phyloP scores from a whole-genome alignment of 2,888 invertebrate species.

The Drosophila neotestacea region DNA sequence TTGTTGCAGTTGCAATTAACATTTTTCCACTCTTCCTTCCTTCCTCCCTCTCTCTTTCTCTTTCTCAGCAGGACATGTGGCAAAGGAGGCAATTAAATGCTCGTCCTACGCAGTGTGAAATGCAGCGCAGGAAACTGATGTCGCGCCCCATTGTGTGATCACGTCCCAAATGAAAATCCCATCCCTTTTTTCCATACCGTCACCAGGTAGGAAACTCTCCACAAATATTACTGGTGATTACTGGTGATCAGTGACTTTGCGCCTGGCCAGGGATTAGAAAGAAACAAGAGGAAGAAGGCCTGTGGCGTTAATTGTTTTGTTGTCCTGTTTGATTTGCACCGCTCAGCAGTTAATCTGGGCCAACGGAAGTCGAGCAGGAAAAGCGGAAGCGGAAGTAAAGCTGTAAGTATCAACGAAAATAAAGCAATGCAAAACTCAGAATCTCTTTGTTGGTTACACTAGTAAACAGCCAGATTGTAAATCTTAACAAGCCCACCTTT shows the following conservation, averaged over 20 bases:
- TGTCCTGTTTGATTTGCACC: slow-evolving; percentile 66
- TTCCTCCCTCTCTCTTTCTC: slow-evolving; percentile 13
- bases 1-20: slow-evolving; percentile 53
- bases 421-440: slow-evolving; percentile 29
- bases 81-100: slow-evolving; percentile 70
- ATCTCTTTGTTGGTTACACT: background rate
- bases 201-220: background rate
- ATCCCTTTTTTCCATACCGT: background rate
- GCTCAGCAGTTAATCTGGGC: slow-evolving; percentile 71
- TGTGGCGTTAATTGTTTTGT: slow-evolving; percentile 75
- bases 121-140: slow-evolving; percentile 61
- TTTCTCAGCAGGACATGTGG: slow-evolving; percentile 73
- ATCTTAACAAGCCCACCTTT: too few relatives aligned
- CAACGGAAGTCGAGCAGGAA: slow-evolving; percentile 45
- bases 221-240: slow-evolving; percentile 50
- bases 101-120: slow-evolving; percentile 68
- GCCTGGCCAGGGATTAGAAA: slow-evolving; percentile 26
- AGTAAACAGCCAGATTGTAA: too few relatives aligned
- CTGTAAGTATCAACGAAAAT: slow-evolving; percentile 8
- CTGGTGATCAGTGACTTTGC: slow-evolving; percentile 71
- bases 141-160: slow-evolving; percentile 59
- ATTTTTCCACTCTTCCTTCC: slow-evolving; percentile 38
- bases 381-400: slow-evolving; percentile 58
- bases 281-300: slow-evolving; percentile 39
- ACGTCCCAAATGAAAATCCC: slow-evolving; percentile 39